phyloP scores from a whole-genome alignment of 2,888 invertebrate genomes.

The Brachypterus glaber region DNA sequence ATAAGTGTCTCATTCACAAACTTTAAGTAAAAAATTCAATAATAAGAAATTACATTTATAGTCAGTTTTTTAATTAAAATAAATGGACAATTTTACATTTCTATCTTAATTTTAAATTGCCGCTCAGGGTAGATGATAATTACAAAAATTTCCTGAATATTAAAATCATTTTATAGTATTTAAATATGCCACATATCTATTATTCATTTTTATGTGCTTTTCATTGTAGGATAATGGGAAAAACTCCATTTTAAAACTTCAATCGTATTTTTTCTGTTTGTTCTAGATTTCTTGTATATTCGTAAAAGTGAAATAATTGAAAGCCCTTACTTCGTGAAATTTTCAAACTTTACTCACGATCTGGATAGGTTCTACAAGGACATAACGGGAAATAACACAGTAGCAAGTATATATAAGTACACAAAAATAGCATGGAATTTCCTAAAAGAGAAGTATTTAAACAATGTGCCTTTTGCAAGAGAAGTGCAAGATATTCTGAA shows the following conservation, averaged over 20 bases:
- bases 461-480: constrained; percentile 57
- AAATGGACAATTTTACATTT: no score
- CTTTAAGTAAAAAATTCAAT: no score
- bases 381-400: constrained; percentile 63
- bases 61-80: no score
- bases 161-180: no score
- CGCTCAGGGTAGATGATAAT: no score
- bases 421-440: constrained; percentile 56
- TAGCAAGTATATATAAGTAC: constrained; percentile 73
- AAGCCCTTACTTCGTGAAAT: constrained; percentile 71
- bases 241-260: neutral
- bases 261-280: constrained; percentile 10
- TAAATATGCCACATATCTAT: no score
- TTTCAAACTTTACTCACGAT: constrained; percentile 71
- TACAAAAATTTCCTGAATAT: no score
- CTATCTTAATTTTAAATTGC: no score
- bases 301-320: constrained; percentile 69
- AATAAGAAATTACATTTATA: no score
- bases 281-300: constrained; percentile 66
- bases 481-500: constrained; percentile 53
- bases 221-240: no score
- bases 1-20: no score
- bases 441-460: constrained; percentile 56
- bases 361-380: constrained; percentile 72
- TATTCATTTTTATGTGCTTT: no score